Evolutionary conservation across 2,113 vertebrate genomes (phyloP).

Genomic region (Chlorodrepanis virens): DNA sequence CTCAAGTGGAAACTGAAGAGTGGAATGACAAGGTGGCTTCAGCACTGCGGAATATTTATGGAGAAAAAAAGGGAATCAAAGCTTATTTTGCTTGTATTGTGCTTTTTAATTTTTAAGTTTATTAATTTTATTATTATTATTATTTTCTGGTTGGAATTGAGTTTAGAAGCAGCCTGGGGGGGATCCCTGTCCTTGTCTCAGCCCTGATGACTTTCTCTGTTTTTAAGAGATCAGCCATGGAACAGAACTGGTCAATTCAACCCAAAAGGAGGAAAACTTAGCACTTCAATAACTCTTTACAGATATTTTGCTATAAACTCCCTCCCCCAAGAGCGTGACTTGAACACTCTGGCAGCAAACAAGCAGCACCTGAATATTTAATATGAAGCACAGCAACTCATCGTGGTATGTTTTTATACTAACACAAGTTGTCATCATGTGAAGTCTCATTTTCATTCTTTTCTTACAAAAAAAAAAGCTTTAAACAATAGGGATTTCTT

Average conservation of each 20-base stretch:
- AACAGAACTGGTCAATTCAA: not conserved
- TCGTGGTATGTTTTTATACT: not conserved
- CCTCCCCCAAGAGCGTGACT: not conserved
- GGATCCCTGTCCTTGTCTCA: accelerated
- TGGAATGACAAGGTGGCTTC: not conserved
- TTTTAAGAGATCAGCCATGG: not conserved
- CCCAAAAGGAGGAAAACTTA: not conserved
- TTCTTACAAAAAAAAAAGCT: not conserved
- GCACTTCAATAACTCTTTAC: not conserved
- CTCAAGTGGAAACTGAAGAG: not conserved
- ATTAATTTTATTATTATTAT: not conserved
- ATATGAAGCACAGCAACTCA: not conserved
- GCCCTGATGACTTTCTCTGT: accelerated
- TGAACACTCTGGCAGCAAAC: not conserved
- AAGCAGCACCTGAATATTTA: not conserved
- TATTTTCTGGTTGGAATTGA: not conserved
- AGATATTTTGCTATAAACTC: not conserved
- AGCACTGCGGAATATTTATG: accelerated
- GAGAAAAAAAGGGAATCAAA: not conserved
- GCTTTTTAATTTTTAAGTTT: not conserved
- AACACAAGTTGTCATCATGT: not conserved
- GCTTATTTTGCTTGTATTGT: not conserved
- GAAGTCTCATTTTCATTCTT: not conserved
- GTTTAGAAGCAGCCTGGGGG: not conserved
- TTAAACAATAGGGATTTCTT: not conserved